Evolutionary conservation across 2,888 invertebrate genomes (phyloP).

Genomic region (Papilio demoleus): DNA sequence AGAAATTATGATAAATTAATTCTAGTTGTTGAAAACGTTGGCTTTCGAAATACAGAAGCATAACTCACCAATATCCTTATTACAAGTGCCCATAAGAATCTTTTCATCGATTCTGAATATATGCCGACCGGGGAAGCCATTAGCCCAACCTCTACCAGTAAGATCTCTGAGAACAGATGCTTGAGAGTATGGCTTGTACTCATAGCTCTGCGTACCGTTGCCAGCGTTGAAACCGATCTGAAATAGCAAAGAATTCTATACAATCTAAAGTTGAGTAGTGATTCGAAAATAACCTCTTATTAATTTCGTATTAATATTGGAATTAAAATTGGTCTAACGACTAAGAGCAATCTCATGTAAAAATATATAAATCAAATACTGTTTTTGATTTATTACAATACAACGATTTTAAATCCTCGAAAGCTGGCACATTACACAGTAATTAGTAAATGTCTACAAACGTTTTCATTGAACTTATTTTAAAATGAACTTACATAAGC

Average conservation of each 20-base stretch:
- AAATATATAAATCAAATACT: too few relatives aligned
- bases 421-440: too few relatives aligned
- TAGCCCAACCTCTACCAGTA: slow-evolving; percentile 93
- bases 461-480: too few relatives aligned
- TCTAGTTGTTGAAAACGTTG: background rate
- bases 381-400: too few relatives aligned
- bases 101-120: slow-evolving; percentile 98
- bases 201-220: slow-evolving; percentile 94
- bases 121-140: slow-evolving; percentile 94
- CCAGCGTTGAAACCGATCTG: slow-evolving; percentile 98
- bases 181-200: slow-evolving; percentile 96
- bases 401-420: too few relatives aligned
- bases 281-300: too few relatives aligned
- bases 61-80: slow-evolving; percentile 91
- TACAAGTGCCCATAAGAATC: slow-evolving; percentile 96
- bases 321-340: too few relatives aligned
- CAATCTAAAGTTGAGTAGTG: background rate
- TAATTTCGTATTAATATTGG: too few relatives aligned
- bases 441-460: too few relatives aligned
- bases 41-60: background rate
- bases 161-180: slow-evolving; percentile 92
- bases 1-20: background rate
- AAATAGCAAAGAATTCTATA: slow-evolving; percentile 42
- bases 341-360: too few relatives aligned
- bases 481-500: slow-evolving; percentile 89